These are phyloP conservation scores for Meteorus sp. DNA, from an alignment of 1,140 invertebrate genomes.

Conservation along the genomic window DNA sequence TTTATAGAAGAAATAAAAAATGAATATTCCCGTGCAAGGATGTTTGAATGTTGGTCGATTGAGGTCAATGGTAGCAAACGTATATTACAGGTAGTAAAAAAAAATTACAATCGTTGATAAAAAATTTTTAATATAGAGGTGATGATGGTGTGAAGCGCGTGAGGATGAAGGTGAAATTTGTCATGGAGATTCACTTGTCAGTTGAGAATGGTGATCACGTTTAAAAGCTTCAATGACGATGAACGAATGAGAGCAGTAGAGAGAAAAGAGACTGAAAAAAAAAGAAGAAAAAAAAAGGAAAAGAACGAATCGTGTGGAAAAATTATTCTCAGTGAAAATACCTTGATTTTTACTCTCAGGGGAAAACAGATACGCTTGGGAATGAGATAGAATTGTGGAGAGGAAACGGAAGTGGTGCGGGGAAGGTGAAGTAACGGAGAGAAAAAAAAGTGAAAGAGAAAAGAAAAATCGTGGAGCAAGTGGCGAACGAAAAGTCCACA, in stretches of 20 bases:
- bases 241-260: too few relatives aligned
- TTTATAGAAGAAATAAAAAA: too few relatives aligned
- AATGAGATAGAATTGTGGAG: too few relatives aligned
- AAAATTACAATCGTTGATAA: neutral
- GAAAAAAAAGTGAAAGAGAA: neutral
- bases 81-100: too few relatives aligned
- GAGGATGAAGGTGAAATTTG: too few relatives aligned
- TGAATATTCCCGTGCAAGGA: neutral
- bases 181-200: neutral
- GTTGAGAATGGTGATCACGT: neutral
- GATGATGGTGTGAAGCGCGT: too few relatives aligned
- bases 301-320: neutral
- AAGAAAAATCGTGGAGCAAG: neutral
- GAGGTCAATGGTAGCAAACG: slow-evolving; percentile 11
- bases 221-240: neutral
- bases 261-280: neutral
- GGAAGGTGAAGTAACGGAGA: neutral
- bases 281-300: neutral
- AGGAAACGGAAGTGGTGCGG: neutral
- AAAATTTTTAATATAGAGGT: too few relatives aligned
- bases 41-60: slow-evolving; percentile 9
- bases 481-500: neutral
- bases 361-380: too few relatives aligned
- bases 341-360: neutral
- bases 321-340: neutral